These are phyloP conservation scores for Apis cerana DNA, from an alignment of 1,140 invertebrate genomes.

Conservation along the genomic window DNA sequence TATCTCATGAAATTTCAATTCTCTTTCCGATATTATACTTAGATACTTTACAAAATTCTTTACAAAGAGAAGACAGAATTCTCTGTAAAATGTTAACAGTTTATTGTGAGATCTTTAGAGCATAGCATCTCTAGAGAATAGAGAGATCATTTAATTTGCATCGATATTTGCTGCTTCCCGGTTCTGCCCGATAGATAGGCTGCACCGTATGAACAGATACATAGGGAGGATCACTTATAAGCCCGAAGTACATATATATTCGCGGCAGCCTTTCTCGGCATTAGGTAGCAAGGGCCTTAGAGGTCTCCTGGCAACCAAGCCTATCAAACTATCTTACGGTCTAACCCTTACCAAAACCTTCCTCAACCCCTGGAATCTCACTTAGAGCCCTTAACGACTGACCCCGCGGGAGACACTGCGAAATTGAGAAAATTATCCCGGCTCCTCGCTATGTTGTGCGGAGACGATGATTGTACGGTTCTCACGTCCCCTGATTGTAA, in stretches of 20 bases:
- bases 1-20: background rate
- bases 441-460: conserved; percentile 63
- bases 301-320: conserved; percentile 80
- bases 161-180: conserved; percentile 43
- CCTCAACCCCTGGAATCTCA: conserved; percentile 76
- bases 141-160: conserved; percentile 50
- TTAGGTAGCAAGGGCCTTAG: conserved; percentile 73
- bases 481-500: conserved; percentile 57
- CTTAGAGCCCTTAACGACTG: conserved; percentile 79
- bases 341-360: conserved; percentile 71
- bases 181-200: conserved; percentile 39
- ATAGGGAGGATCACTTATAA: conserved; percentile 66
- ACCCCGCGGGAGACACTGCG: conserved; percentile 78
- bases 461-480: conserved; percentile 72
- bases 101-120: conserved; percentile 34
- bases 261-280: conserved; percentile 71
- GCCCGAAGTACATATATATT: conserved; percentile 62
- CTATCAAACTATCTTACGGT: conserved; percentile 81
- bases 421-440: conserved; percentile 82
- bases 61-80: background rate
- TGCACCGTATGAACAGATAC: conserved; percentile 32
- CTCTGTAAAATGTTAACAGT: conserved; percentile 35
- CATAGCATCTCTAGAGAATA: conserved; percentile 22
- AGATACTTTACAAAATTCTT: too few relatives aligned
- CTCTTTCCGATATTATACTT: background rate